Base-by-base conservation (phyloP, 2,888 invertebrate species). In the Coelogynopora nodosa region DNA sequence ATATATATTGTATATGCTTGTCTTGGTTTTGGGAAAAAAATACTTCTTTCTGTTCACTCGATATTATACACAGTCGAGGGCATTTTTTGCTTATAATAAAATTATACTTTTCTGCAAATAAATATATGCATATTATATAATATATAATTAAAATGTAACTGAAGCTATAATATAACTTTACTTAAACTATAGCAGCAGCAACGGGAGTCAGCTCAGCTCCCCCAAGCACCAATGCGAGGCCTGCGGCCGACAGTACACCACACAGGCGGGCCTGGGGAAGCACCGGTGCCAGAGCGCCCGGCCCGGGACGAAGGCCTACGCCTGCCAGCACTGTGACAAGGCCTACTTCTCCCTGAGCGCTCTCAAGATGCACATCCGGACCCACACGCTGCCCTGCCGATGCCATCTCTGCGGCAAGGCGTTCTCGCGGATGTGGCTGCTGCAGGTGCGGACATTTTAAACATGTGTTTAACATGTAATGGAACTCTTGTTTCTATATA, bases 281-380 rank as follows among this genome's bases (percentile, higher is more conserved):
- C 86, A 86, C 30, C 74, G 81, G 27, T 74, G 74, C 29, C 82
- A 82, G 29, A 82, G 82, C 27, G 82, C 82, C 5, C 82, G 82
- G 28, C 82, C 87, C 67, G 67, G 67, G 29, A 84, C 82, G 30
- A 82, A 83, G 31, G 27, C 84, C 28, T 49, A 84, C 27, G 85
- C 95, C 90, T 98, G 98, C 93, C 97, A 97, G 92, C 96, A 95
- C 92, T 98, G 98, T 93, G 96, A 96, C 88, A 98, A 98, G 92
- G 95, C 96, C 29, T 98, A 98, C 93, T 95, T 96, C 18, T 96
- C 96, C 0, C 93, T 97, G 88, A 98, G 98, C 0, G 98, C 98
- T 0, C 93, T 98, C 18, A 98, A 98, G 93, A 98, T 98, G 98
- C 98, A 98, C 93, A 98, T 98, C 89, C 94, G 98, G 88, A 98